Base-by-base conservation (phyloP, 2,113 vertebrate genomes). In the Mustela lutreola region DNA sequence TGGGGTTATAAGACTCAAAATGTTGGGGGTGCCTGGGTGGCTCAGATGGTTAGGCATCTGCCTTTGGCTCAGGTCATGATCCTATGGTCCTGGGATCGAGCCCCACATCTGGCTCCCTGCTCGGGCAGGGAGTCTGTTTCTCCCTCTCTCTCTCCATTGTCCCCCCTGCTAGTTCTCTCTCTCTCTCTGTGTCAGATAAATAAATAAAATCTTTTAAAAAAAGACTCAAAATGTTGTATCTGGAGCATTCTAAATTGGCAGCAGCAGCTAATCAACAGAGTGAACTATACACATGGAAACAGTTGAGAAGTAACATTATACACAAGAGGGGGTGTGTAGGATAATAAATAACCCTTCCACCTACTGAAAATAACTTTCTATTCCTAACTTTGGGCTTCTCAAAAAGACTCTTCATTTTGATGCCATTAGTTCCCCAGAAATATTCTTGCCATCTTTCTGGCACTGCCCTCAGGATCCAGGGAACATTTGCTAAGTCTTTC, bases 401-500 rank as follows among this genome's bases (percentile, higher is more conserved):
- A 62, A 22, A 82, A 85, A 81, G 7, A 80, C 7, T 89, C n/a
- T 87, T 95, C 21, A 95, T 91, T 94, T 96, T 75, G 53, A 78
- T 83, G 5, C 9, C 58, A 96, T 82, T 97, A 81, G 53, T 86
- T 85, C 96, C 89, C 56, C 71, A 93, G 36, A 87, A 76, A 11
- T 15, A 67, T 78, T 83, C 31, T 67, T 71, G 18, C 16, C 56
- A 45, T 93, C 33, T 89, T 91, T 93, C 45, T 95, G 76, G 71
- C 10, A 60, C 50, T 85, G 42, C 22, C 39, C 15, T 70, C 7
- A 80, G 56, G 11, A 60, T 87, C 67, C 65, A 96, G 53, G 58
- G 26, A 95, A 22, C 33, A 89, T 97, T 95, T 96, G 16, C 63
- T 78, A 91, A 91, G 39, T 21, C 14, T 91, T n/a, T 96, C 36